Evolutionary conservation across 2,113 vertebrate genomes (phyloP), one percentile per base, ranked within the genome.

Genomic region (Carassius auratus): DNA sequence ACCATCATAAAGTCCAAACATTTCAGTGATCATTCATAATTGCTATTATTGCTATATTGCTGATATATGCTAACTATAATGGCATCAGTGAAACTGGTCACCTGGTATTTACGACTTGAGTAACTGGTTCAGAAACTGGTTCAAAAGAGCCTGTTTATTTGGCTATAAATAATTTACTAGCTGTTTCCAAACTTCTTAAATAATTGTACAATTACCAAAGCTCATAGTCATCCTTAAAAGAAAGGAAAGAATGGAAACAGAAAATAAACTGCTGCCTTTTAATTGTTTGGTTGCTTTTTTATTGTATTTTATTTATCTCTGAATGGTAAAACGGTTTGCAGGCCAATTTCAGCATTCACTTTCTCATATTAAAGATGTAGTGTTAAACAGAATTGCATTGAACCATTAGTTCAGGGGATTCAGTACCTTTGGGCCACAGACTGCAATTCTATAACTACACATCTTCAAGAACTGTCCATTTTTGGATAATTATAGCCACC

Each of bases 401-500:
- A 7, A 7, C 12, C 62, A 66, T 15, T 66, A 26, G 13, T 19
- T 66, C 5, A 68, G 6, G 6, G 10, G 17, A 15, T 68, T 6
- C 66, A 8, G 14, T 68, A 8, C 14, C 64, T 33, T 33, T 68
- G 30, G 14, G 26, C 30, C 30, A 36, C 30, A 69, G 7, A 36
- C 30, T 36, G 30, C 7, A 69, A 36, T 36, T 36, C 3, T 69
- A 8, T 19, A 36, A 69, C 19, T 17, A 36, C 5, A 15, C 62
- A 33, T 5, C 14, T 23, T 66, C 62, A 33, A 15, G 30, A 33
- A 33, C 6, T 3, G 5, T 30, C 6, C 6, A 1, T 69, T 36
- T 76, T 76, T 19, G 52, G 23, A 12, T 30, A 17, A 76, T 23
- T 76, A 85, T 76, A 79, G 68, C 79, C 88, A 85, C 83, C 55